phyloP scores from a whole-genome alignment of 53 echinoderm and acorn worm genomes.

The Patiria pectinifera region DNA sequence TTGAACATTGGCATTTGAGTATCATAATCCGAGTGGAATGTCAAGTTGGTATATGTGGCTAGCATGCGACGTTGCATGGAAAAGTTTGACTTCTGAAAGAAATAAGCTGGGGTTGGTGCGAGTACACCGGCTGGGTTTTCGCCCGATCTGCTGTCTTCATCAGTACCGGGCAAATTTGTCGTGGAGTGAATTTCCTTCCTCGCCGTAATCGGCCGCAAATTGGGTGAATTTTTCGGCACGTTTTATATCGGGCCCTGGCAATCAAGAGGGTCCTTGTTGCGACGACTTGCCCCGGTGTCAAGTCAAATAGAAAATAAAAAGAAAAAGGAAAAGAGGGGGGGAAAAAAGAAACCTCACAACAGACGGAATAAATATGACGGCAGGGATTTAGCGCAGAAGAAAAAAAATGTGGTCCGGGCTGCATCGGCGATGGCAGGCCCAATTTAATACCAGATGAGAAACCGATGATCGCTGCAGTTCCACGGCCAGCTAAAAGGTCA shows the following conservation, averaged over 20 bases:
- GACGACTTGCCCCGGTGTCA: constrained; percentile 1
- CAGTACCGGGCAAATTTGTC: constrained; percentile 42
- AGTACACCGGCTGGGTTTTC: too few species aligned
- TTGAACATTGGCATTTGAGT: too few species aligned
- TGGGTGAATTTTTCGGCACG: constrained; percentile 49
- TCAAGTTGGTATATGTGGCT: too few species aligned
- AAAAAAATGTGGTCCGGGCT: not conserved
- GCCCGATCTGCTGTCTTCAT: not conserved
- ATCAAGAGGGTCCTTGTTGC: constrained; percentile 26
- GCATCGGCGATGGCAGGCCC: constrained; percentile 35
- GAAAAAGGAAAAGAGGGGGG: not conserved
- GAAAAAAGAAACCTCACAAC: not conserved
- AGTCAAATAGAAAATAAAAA: not conserved
- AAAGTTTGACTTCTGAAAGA: too few species aligned
- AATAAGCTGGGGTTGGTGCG: too few species aligned
- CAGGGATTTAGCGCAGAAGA: constrained; percentile 4
- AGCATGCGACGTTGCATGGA: too few species aligned
- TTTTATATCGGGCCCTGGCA: constrained; percentile 12
- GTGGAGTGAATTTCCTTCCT: constrained; percentile 16
- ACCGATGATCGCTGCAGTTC: constrained; percentile 14
- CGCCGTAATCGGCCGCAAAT: constrained; percentile 39
- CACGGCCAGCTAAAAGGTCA: constrained; percentile 34
- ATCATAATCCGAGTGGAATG: too few species aligned
- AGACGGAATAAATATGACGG: constrained; percentile 49
- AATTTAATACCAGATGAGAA: constrained; percentile 59